Conservation (phyloP, 37 sponge, comb jelly and placozoan species). For the Aplysina aerophoba region DNA sequence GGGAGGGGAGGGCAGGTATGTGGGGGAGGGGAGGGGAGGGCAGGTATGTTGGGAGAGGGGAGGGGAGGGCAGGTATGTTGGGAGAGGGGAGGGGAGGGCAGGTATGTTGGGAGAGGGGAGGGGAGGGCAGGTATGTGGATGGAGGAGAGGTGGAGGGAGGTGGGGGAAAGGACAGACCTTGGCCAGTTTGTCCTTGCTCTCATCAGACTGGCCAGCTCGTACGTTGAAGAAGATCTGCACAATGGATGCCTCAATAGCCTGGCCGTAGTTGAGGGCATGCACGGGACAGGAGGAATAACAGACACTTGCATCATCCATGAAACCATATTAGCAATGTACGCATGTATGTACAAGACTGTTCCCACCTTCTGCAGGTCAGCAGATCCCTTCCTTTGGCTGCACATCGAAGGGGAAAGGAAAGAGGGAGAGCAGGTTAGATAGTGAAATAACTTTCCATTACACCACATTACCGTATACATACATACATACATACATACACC, state of each 20-base stretch:
- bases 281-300: no score
- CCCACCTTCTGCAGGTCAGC: slow-evolving; percentile 17
- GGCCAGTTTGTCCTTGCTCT: slow-evolving; percentile 50
- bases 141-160: not conserved
- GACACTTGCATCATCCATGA: not conserved
- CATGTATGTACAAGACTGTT: no score
- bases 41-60: not conserved
- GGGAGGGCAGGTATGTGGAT: not conserved
- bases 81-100: not conserved
- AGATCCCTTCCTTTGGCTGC: slow-evolving; percentile 15
- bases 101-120: no score
- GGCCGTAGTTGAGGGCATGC: not conserved
- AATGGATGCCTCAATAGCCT: slow-evolving; percentile 75
- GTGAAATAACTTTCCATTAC: not conserved
- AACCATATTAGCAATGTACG: not conserved
- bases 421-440: not conserved
- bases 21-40: not conserved
- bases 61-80: not conserved
- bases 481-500: not conserved
- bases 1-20: not conserved
- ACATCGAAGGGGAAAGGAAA: not conserved
- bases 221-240: slow-evolving; percentile 82
- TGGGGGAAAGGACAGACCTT: slow-evolving; percentile 39
- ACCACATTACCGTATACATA: slow-evolving; percentile 1
- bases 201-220: slow-evolving; percentile 14